Evolutionary conservation across 2,113 vertebrate genomes (phyloP).

Genomic region (Labeo catla): DNA sequence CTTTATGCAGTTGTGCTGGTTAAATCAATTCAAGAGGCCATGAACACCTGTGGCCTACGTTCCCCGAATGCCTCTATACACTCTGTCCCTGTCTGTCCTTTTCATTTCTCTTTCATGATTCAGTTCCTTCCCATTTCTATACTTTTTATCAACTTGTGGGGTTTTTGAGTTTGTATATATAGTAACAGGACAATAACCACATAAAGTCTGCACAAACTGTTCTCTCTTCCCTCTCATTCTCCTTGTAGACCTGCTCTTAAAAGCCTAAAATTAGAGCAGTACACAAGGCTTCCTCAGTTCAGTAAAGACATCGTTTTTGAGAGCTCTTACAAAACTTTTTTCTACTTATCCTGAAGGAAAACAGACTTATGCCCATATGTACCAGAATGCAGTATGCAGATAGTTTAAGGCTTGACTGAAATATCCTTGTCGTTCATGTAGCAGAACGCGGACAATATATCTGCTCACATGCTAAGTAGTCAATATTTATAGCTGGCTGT

Average conservation of each 20-base stretch:
- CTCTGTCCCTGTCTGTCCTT: not conserved
- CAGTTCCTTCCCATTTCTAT: not conserved
- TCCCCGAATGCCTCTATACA: not conserved
- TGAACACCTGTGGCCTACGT: slow-evolving; percentile 39
- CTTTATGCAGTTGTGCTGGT: slow-evolving; percentile 1
- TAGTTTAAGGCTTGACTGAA: slow-evolving; percentile 6
- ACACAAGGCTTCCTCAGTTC: not conserved
- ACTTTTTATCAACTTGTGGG: not conserved
- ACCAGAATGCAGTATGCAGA: not conserved
- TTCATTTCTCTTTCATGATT: slow-evolving; percentile 16
- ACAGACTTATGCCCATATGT: not conserved
- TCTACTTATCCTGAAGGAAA: not conserved
- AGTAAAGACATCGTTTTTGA: not conserved
- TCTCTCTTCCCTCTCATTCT: not conserved
- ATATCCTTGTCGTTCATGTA: slow-evolving; percentile 5
- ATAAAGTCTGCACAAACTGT: not conserved
- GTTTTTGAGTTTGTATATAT: not conserved
- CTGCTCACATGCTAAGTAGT: slow-evolving; percentile 37
- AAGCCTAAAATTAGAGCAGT: not conserved
- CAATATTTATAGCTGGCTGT: slow-evolving; percentile 45
- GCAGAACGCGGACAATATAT: slow-evolving; percentile 15
- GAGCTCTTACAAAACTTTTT: not conserved
- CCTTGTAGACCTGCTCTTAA: not conserved
- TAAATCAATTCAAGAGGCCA: slow-evolving; percentile 24
- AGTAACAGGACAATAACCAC: not conserved